These are phyloP conservation scores for Poecile atricapillus DNA, from an alignment of 2,113 vertebrate genomes.

Conservation along the genomic window DNA sequence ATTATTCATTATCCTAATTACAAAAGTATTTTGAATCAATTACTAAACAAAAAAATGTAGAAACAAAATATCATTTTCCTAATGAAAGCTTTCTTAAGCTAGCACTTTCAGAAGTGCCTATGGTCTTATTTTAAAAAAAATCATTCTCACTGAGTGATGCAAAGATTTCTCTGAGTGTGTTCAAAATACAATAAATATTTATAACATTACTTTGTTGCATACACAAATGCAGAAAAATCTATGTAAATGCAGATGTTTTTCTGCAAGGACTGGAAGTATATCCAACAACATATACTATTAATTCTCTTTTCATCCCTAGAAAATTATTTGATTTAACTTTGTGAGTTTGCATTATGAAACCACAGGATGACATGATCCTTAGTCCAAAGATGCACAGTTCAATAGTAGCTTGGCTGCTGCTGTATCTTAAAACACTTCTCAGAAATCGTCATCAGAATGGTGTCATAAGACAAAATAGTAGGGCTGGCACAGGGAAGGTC, in stretches of 20 bases:
- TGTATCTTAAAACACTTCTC: not conserved
- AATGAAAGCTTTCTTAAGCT: not conserved
- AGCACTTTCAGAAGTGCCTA: not conserved
- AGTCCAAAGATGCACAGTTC: not conserved
- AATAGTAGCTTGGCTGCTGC: not conserved
- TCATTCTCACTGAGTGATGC: not conserved
- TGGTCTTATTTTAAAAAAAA: not conserved
- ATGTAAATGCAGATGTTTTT: not conserved
- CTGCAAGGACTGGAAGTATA: not conserved
- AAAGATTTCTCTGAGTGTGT: not conserved
- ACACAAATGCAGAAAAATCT: not conserved
- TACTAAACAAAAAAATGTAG: not conserved
- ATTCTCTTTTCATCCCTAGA: not conserved
- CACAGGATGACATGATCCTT: not conserved
- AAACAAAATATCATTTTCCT: not conserved
- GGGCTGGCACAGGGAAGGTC: not conserved
- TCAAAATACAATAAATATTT: not conserved
- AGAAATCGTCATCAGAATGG: not conserved
- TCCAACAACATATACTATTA: not conserved
- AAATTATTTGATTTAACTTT: not conserved
- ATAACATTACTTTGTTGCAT: not conserved
- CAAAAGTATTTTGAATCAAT: not conserved
- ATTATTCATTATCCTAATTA: not conserved
- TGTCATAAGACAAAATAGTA: not conserved
- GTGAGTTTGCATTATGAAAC: not conserved